A percentile compares a stretch with the other conserved stretches of the same genome.
These are phyloP conservation scores for Heliconius nattereri DNA, from an alignment of 1,140 invertebrate species.

Conservation along the genomic window DNA sequence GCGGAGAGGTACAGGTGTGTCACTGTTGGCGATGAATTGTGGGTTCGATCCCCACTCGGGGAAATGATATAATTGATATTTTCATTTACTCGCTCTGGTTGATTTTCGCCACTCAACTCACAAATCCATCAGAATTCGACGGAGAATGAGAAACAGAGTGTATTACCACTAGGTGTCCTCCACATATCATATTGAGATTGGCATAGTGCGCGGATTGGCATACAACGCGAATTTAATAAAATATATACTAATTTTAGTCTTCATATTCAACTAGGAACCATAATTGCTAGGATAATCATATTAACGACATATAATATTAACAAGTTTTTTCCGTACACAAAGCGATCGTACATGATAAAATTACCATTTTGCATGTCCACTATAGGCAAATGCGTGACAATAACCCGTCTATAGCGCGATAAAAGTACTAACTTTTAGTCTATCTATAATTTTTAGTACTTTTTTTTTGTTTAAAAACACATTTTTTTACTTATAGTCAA, in stretches of 20 bases:
- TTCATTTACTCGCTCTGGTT: no score
- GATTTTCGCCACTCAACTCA: no score
- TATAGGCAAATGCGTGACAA: slow-evolving; percentile 31
- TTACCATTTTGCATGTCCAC: slow-evolving; percentile 36
- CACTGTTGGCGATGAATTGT: no score
- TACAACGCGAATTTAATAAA: no score
- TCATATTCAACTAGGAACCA: background rate
- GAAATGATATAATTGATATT: no score
- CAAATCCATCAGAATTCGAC: no score
- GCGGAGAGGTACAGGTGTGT: no score
- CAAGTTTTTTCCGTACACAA: slow-evolving; percentile 32
- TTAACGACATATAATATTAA: slow-evolving; percentile 36
- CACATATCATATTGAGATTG: no score
- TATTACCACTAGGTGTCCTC: no score
- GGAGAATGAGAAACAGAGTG: no score
- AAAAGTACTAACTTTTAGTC: slow-evolving; percentile 29
- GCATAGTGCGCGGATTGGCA: no score
- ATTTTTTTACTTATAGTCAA: background rate
- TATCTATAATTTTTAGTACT: slow-evolving; percentile 2
- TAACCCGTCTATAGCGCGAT: slow-evolving; percentile 32
- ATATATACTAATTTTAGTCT: background rate
- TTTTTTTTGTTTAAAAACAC: background rate
- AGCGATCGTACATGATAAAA: slow-evolving; percentile 33
- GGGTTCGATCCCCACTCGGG: no score
- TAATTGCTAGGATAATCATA: slow-evolving; percentile 35